Percentiles rank a stretch among this genome's conserved stretches.
Conservation (phyloP, 2,797 vertebrate species). For the Periparus ater region DNA sequence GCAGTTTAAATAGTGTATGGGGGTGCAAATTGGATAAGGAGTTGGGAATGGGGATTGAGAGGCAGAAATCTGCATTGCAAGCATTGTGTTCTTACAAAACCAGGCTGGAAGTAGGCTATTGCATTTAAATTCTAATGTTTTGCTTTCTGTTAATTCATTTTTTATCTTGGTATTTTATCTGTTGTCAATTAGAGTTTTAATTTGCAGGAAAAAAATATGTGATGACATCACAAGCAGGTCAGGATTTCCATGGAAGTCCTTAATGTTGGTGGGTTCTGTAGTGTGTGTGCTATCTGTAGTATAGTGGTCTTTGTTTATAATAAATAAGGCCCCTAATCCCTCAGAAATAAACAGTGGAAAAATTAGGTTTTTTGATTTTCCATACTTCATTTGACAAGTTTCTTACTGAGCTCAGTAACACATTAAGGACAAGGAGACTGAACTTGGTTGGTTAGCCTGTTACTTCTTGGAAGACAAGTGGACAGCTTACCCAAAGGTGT, state of each 20-base stretch:
- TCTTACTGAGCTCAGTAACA: background rate
- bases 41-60: background rate
- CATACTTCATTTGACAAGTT: background rate
- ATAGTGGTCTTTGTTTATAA: background rate
- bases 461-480: background rate
- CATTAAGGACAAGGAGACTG: background rate
- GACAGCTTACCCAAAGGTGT: background rate
- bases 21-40: background rate
- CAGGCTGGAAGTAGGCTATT: background rate
- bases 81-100: background rate
- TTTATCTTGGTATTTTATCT: background rate
- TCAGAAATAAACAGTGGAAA: background rate
- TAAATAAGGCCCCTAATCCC: background rate
- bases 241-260: background rate
- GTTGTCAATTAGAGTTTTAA: background rate
- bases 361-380: background rate
- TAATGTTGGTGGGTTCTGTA: background rate
- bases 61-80: background rate
- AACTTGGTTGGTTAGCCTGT: background rate
- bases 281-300: background rate
- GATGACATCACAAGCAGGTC: background rate
- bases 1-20: background rate
- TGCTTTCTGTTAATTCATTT: background rate
- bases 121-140: background rate
- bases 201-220: background rate